phyloP scores from a whole-genome alignment of 1,140 invertebrate genomes.

The Parasteatoda tepidariorum region DNA sequence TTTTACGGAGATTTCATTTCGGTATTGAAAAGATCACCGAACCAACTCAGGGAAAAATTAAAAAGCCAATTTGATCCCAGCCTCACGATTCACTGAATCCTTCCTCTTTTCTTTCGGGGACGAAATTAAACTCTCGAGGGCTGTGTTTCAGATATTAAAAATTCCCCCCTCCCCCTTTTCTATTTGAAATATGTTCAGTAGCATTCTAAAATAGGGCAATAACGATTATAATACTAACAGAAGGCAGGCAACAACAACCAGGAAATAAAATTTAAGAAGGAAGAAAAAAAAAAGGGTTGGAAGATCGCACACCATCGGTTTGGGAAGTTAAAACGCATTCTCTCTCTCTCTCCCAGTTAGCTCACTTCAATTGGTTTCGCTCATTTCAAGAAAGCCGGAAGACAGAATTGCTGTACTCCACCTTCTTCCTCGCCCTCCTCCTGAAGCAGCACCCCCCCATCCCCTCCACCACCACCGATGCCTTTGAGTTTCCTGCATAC shows the following conservation, averaged over 20 bases:
- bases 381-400: conserved; percentile 60
- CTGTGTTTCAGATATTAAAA: conserved; percentile 50
- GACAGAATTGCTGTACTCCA: conserved; percentile 39
- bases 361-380: conserved; percentile 60
- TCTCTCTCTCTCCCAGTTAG: conserved; percentile 39
- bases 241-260: conserved; percentile 12
- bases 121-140: conserved; percentile 56
- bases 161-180: background rate
- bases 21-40: too few relatives aligned
- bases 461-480: background rate
- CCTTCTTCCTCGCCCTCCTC: background rate
- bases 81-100: background rate
- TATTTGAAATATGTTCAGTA: background rate
- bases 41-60: too few relatives aligned
- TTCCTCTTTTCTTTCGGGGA: background rate
- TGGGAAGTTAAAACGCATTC: conserved; percentile 49
- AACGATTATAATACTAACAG: conserved; percentile 58
- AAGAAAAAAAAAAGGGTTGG: background rate
- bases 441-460: background rate
- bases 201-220: conserved; percentile 50
- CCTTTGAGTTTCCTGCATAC: conserved; percentile 52
- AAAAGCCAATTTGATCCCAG: too few relatives aligned
- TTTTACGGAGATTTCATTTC: too few relatives aligned
- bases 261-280: conserved; percentile 2
- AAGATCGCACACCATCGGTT: conserved; percentile 20